Evolutionary conservation across 2,888 invertebrate genomes (phyloP).

Genomic region (Peribatodes rhomboidaria): DNA sequence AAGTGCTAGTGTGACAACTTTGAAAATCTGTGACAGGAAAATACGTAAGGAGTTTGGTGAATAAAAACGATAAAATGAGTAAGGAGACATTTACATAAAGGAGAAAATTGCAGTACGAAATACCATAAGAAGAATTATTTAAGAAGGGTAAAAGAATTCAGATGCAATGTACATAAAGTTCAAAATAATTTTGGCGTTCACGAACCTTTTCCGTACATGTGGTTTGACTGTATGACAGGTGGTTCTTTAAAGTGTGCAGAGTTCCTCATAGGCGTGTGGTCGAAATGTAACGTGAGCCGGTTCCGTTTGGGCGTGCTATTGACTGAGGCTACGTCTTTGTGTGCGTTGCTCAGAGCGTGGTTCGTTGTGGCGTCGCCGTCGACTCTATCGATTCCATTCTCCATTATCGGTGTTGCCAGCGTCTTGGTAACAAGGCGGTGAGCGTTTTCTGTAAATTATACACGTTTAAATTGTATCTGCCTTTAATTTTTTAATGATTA

Average conservation of each 20-base stretch:
- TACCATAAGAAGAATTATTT: not conserved
- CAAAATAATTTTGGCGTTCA: slow-evolving; percentile 10
- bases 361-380: slow-evolving; percentile 67
- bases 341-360: slow-evolving; percentile 52
- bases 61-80: not conserved
- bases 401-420: slow-evolving; percentile 70
- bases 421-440: slow-evolving; percentile 87
- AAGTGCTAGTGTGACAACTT: slow-evolving; percentile 36
- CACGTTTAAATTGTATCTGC: not conserved
- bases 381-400: slow-evolving; percentile 73
- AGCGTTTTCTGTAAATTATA: slow-evolving; percentile 89
- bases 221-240: slow-evolving; percentile 65
- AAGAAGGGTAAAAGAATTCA: slow-evolving; percentile 10
- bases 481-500: not conserved
- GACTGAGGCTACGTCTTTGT: slow-evolving; percentile 70
- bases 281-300: slow-evolving; percentile 91
- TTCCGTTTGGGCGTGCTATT: slow-evolving; percentile 86
- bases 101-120: not conserved
- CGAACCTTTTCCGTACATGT: slow-evolving; percentile 78
- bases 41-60: not conserved
- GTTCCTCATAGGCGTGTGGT: slow-evolving; percentile 89
- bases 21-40: slow-evolving; percentile 25
- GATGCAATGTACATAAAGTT: slow-evolving; percentile 12
- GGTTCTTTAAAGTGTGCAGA: slow-evolving; percentile 93
- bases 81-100: not conserved